These are phyloP conservation scores for Leucoma salicis DNA, from an alignment of 2,888 invertebrate species.

Conservation along the genomic window DNA sequence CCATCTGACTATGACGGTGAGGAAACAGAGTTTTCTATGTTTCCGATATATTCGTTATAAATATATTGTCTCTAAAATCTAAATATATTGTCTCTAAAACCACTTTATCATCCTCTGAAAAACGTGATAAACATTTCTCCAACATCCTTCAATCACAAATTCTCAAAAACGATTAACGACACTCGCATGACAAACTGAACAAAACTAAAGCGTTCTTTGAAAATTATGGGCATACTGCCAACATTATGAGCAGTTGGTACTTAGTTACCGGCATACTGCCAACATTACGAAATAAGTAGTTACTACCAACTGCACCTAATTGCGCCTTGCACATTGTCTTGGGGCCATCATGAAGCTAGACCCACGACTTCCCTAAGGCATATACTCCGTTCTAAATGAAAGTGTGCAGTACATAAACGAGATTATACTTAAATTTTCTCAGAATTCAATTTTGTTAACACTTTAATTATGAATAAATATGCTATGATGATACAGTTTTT, in stretches of 20 bases:
- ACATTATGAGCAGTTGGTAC: slow-evolving; percentile 14
- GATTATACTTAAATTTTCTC: not conserved
- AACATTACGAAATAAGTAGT: slow-evolving; percentile 33
- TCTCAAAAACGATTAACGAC: too few species aligned
- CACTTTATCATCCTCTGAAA: too few species aligned
- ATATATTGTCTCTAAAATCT: too few species aligned
- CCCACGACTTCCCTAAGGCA: slow-evolving; percentile 39
- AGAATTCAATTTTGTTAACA: not conserved
- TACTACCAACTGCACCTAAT: slow-evolving; percentile 47
- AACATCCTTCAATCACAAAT: too few species aligned
- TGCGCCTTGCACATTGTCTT: slow-evolving; percentile 49
- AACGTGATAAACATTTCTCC: too few species aligned
- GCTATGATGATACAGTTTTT: too few species aligned
- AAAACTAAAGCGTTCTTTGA: not conserved
- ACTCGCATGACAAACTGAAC: not conserved
- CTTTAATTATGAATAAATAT: too few species aligned
- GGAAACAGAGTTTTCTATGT: too few species aligned
- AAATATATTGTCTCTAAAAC: too few species aligned
- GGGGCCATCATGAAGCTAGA: slow-evolving; percentile 56
- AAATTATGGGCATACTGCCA: slow-evolving; percentile 9
- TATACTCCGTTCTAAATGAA: slow-evolving; percentile 16
- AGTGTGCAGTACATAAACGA: not conserved
- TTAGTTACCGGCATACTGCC: slow-evolving; percentile 22
- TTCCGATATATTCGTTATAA: too few species aligned
- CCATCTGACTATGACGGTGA: too few species aligned